Evolutionary conservation across 1,140 invertebrate genomes (phyloP), one percentile per base, ranked within the genome.

Genomic region (Episyrphus balteatus): DNA sequence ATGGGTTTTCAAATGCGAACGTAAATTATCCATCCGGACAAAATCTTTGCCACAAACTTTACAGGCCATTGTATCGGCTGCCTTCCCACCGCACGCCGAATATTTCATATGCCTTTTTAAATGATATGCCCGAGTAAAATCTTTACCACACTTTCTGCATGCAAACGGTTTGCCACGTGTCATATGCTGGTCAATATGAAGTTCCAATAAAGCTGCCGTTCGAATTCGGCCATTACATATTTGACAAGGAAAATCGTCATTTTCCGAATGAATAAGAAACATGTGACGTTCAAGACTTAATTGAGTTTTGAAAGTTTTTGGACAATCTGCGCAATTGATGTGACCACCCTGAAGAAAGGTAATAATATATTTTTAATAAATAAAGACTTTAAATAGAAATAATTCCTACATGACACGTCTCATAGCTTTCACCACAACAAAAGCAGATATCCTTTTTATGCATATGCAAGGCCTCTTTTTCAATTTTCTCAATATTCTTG

Each of bases 61-160:
- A 48, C 66, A 70, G 46, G 57, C 63, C 53, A 61, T 59, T 11
- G 55, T 57, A 42, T 58, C 56, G 13, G 47, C 68, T 32, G 59
- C 60, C n/a, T 56, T 59, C 8, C 82, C 82, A 55, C 80, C 81
- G 65, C 84, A 86, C 7, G 80, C 81, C 13, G 81, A 83, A 56
- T 84, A 83, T 51, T 75, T 71, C 52, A 83, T 75, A 61, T 89
- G 86, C 19, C 84, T 75, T 56, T 83, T 80, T 44, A 88, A 66
- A 54, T 87, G 83, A 56, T 85, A 86, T 51, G 82, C 83, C 37
- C 84, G 70, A 14, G 81, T 83, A 55, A 88, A 88, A 47, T 80
- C 77, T 58, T 78, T 79, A 30, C 70, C 68, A 56, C 79, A 81
- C 32, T 72, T 66, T 39, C 67, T 57, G 51, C 69, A 71, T 6